Percentiles rank a stretch among this genome's conserved stretches.
These are phyloP conservation scores for Lagorchestes hirsutus DNA, from an alignment of 2,797 vertebrate genomes.

Conservation along the genomic window DNA sequence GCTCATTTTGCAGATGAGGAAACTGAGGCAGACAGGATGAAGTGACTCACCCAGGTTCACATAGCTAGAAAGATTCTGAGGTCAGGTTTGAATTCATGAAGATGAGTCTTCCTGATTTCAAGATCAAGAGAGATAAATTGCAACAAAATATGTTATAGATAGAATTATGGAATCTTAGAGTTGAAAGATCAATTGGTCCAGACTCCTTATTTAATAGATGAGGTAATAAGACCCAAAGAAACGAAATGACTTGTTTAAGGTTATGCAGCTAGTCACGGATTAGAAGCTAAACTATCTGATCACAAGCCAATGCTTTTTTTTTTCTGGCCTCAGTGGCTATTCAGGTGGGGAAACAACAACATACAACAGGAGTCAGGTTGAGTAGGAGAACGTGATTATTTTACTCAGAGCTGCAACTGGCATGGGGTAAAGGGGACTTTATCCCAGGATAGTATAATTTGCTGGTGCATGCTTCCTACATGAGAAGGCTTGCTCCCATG, in stretches of 20 bases:
- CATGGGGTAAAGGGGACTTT: background rate
- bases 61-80: background rate
- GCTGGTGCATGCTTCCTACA: background rate
- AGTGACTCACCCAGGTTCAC: background rate
- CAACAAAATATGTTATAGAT: background rate
- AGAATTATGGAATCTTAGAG: background rate
- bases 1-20: background rate
- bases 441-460: background rate
- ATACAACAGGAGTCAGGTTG: background rate
- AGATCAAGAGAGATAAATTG: background rate
- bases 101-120: background rate
- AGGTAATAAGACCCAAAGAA: background rate
- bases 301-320: background rate
- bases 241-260: background rate
- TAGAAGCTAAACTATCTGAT: background rate
- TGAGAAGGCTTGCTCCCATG: background rate
- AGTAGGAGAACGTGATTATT: background rate
- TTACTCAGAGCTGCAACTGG: background rate
- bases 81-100: background rate
- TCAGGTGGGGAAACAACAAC: background rate
- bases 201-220: background rate
- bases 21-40: background rate
- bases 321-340: background rate
- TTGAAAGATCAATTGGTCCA: background rate
- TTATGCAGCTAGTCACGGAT: background rate